Conservation (phyloP, 2,797 vertebrate genomes). For the Decapterus maruadsi region DNA sequence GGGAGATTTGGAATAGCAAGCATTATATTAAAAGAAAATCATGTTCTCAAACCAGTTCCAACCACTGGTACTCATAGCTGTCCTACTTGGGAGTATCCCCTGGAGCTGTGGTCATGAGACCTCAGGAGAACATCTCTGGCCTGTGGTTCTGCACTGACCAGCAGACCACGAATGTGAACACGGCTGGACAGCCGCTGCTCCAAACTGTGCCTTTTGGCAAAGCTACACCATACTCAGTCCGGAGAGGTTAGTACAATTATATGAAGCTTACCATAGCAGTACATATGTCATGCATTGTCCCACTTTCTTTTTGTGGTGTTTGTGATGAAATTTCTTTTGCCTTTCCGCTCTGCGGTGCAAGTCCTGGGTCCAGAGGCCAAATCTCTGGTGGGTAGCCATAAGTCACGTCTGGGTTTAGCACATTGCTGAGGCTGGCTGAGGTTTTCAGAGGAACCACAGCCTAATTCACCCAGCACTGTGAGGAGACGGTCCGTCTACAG, state of each 20-base stretch:
- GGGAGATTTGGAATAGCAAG: conserved; percentile 60
- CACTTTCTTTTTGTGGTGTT: conserved; percentile 62
- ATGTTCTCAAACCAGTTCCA: conserved; percentile 71
- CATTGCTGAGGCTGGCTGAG: conserved; percentile 82
- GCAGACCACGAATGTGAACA: conserved; percentile 53
- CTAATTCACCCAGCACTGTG: conserved; percentile 77
- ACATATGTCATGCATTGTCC: conserved; percentile 61
- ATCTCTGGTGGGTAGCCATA: conserved; percentile 79
- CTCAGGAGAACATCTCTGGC: conserved; percentile 74
- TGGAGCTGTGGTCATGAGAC: conserved; percentile 66
- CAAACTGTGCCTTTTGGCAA: conserved; percentile 59
- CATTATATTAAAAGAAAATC: conserved; percentile 70
- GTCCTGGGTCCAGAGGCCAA: conserved; percentile 70
- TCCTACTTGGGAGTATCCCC: conserved; percentile 73
- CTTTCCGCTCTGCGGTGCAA: conserved; percentile 66
- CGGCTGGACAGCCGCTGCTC: conserved; percentile 45
- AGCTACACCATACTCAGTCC: conserved; percentile 28
- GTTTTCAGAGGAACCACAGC: conserved; percentile 81
- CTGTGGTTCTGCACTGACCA: conserved; percentile 65
- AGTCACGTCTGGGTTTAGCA: conserved; percentile 84
- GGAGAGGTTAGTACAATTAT: conserved; percentile 45
- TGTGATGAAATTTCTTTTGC: conserved; percentile 65
- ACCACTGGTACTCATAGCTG: conserved; percentile 64
- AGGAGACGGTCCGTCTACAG: conserved; percentile 84
- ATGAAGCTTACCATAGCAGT: conserved; percentile 52